These are phyloP conservation scores for Teleogryllus oceanicus DNA, from an alignment of 2,888 invertebrate genomes.

Conservation along the genomic window DNA sequence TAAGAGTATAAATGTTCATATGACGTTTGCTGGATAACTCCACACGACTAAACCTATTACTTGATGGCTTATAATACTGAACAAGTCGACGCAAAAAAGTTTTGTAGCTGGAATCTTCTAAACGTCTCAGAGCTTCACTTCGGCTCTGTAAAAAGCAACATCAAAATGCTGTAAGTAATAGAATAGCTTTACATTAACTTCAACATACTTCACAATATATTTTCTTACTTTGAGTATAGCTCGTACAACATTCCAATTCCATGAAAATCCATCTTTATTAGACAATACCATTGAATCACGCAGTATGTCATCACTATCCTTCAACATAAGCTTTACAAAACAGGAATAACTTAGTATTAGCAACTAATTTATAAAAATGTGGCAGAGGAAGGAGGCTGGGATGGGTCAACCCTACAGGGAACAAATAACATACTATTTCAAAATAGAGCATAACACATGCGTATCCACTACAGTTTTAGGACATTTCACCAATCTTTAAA, in stretches of 20 bases:
- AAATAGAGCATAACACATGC: no score
- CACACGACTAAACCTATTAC: slow-evolving; percentile 80
- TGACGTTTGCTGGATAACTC: slow-evolving; percentile 62
- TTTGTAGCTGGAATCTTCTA: slow-evolving; percentile 64
- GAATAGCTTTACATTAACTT: neutral
- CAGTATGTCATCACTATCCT: slow-evolving; percentile 64
- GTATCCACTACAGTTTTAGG: no score
- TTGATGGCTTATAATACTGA: slow-evolving; percentile 82
- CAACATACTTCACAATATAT: slow-evolving; percentile 6
- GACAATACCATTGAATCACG: slow-evolving; percentile 78
- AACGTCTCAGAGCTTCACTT: slow-evolving; percentile 54
- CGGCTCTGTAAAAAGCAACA: slow-evolving; percentile 47
- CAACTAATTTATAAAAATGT: no score
- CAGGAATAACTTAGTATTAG: slow-evolving; percentile 24
- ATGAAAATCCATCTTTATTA: slow-evolving; percentile 74
- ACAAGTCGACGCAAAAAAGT: slow-evolving; percentile 72
- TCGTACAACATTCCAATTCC: slow-evolving; percentile 92
- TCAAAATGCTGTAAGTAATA: slow-evolving; percentile 33
- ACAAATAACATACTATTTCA: no score
- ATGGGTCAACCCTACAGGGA: no score
- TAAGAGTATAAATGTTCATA: slow-evolving; percentile 62
- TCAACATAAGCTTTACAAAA: slow-evolving; percentile 42
- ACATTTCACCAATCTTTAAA: no score
- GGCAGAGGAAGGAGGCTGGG: no score
- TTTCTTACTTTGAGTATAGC: slow-evolving; percentile 68